Conservation (phyloP, 2,113 vertebrate genomes). For the Talpa occidentalis region DNA sequence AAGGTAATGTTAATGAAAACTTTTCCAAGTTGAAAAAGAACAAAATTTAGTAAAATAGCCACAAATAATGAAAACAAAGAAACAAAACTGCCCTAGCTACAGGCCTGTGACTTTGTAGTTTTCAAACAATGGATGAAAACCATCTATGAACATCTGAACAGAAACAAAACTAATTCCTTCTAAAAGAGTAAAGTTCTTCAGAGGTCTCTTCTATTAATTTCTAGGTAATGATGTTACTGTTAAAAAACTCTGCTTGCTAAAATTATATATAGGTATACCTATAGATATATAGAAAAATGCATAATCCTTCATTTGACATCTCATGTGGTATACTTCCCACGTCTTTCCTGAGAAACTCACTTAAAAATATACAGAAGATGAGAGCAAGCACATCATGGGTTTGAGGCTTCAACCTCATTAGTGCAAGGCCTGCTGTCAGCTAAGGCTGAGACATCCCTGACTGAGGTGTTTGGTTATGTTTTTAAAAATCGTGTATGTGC, state of each 20-base stretch:
- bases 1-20: background rate
- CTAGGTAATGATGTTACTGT: background rate
- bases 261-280: no score
- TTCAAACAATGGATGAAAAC: background rate
- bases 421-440: slow-evolving; percentile 91
- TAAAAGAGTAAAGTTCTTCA: background rate
- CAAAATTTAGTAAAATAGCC: background rate
- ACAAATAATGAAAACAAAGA: background rate
- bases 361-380: background rate
- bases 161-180: background rate
- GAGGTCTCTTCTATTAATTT: background rate
- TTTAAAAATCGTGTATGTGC: slow-evolving; percentile 90
- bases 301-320: background rate
- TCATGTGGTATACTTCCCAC: background rate
- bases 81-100: background rate
- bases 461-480: slow-evolving; percentile 79
- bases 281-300: background rate
- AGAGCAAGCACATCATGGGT: slow-evolving; percentile 55
- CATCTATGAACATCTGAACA: background rate
- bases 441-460: slow-evolving; percentile 69
- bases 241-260: background rate
- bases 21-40: background rate
- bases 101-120: background rate
- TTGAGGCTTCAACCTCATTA: slow-evolving; percentile 84
- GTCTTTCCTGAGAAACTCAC: background rate